Conservation (phyloP, 2,888 invertebrate species). For the Drosophila subquinaria region DNA sequence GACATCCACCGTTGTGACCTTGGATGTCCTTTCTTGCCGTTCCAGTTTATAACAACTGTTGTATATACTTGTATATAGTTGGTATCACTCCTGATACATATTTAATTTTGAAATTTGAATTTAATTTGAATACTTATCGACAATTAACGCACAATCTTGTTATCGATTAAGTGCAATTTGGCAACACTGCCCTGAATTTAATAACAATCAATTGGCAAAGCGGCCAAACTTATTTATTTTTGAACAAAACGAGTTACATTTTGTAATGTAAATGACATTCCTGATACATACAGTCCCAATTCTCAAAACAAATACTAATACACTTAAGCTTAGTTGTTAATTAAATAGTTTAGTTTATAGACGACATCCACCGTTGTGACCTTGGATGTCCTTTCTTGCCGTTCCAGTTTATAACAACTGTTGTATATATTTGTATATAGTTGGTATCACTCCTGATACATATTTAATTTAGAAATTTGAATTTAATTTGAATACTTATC, state of each 20-base stretch:
- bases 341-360: background rate
- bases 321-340: slow-evolving; percentile 31
- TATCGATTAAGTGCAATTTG: background rate
- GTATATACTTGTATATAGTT: slow-evolving; percentile 67
- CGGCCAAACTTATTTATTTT: no score
- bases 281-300: no score
- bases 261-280: no score
- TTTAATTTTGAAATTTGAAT: slow-evolving; percentile 8
- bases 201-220: background rate
- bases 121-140: background rate
- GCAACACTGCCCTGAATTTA: background rate
- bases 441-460: slow-evolving; percentile 15
- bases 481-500: background rate
- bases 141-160: background rate
- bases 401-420: slow-evolving; percentile 31
- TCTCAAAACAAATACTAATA: slow-evolving; percentile 14
- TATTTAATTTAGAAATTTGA: slow-evolving; percentile 10
- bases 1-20: slow-evolving; percentile 60
- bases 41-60: slow-evolving; percentile 42
- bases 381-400: no score
- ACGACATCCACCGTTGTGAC: no score
- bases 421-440: slow-evolving; percentile 69
- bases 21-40: slow-evolving; percentile 49
- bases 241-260: no score
- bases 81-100: slow-evolving; percentile 13